phyloP scores from a whole-genome alignment of 2,113 vertebrate species.

The Coptodon rendalli region DNA sequence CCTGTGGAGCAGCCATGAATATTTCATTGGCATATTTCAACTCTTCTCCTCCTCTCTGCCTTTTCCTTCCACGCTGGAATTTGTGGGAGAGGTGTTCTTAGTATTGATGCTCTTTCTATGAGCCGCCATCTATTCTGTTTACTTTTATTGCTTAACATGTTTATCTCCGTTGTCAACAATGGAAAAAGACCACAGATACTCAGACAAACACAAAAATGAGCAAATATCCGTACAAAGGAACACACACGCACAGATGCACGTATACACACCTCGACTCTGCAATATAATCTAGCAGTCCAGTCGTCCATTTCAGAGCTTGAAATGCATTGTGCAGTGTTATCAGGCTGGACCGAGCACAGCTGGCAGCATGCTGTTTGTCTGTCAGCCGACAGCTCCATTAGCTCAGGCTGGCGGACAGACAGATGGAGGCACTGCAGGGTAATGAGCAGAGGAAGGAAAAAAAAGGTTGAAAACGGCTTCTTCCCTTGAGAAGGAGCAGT shows the following conservation, averaged over 20 bases:
- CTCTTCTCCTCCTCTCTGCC: not conserved
- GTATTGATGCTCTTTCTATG: not conserved
- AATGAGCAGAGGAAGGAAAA: constrained; percentile 39
- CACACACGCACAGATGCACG: not conserved
- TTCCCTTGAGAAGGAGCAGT: not conserved
- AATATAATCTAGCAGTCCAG: not conserved
- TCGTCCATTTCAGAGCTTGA: not conserved
- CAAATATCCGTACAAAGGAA: constrained; percentile 47
- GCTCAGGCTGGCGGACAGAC: constrained; percentile 30
- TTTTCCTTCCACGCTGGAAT: not conserved
- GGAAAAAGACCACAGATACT: constrained; percentile 49
- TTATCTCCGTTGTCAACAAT: constrained; percentile 48
- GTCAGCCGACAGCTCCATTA: constrained; percentile 55
- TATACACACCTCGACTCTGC: not conserved
- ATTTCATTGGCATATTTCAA: constrained; percentile 17
- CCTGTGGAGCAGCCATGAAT: constrained; percentile 12
- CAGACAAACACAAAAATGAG: constrained; percentile 29
- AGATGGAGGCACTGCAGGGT: constrained; percentile 56
- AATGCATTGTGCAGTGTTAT: constrained; percentile 15
- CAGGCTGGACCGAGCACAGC: constrained; percentile 42
- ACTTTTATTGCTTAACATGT: constrained; percentile 41
- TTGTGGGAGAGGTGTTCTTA: not conserved
- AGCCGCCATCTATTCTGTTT: constrained; percentile 20
- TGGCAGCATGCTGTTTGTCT: constrained; percentile 52
- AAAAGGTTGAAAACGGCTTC: not conserved